phyloP scores from a whole-genome alignment of 2,888 invertebrate genomes.

The Phalera bucephala region DNA sequence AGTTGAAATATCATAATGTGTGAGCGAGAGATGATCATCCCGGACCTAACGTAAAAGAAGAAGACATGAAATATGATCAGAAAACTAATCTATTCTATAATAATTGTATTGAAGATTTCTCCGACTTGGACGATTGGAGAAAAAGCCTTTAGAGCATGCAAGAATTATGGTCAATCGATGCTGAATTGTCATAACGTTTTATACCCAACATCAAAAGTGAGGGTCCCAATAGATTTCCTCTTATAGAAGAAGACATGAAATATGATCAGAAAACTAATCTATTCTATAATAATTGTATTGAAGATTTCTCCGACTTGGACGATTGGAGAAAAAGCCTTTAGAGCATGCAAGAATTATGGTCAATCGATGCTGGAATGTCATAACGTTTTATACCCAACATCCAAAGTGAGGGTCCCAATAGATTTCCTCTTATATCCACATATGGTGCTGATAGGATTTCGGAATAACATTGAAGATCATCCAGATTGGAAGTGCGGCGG shows the following conservation, averaged over 20 bases:
- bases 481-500: conserved; percentile 75
- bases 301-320: conserved; percentile 14
- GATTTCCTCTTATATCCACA: conserved; percentile 83
- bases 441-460: conserved; percentile 82
- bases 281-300: conserved; percentile 12
- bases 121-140: conserved; percentile 47
- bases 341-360: conserved; percentile 63
- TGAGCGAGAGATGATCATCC: too few species aligned
- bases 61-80: too few species aligned
- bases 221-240: conserved; percentile 71
- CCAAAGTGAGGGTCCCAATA: conserved; percentile 65
- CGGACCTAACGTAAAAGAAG: too few species aligned
- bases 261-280: too few species aligned
- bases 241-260: too few species aligned
- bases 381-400: conserved; percentile 57
- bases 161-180: conserved; percentile 59
- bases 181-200: conserved; percentile 72
- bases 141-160: conserved; percentile 64
- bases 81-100: not conserved
- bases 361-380: conserved; percentile 70
- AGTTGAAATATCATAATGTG: not conserved
- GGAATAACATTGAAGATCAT: conserved; percentile 17
- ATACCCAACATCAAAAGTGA: conserved; percentile 48
- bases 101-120: conserved; percentile 12
- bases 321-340: conserved; percentile 61